Evolutionary conservation across 2,888 invertebrate species (phyloP).

Genomic region (Drosophila borborema): DNA sequence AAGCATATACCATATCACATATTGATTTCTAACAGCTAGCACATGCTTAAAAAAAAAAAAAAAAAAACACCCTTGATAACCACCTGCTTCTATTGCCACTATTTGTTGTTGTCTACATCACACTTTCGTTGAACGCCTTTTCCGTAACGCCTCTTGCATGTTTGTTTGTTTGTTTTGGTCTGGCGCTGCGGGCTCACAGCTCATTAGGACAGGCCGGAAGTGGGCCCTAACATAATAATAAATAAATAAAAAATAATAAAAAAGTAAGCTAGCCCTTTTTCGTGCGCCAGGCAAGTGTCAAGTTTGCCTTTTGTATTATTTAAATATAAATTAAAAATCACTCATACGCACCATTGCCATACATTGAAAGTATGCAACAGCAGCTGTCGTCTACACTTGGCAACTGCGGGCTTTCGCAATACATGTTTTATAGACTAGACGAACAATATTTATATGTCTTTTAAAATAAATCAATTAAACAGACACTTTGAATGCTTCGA

Average conservation of each 20-base stretch:
- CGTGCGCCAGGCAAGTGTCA: constrained; percentile 20
- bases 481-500: constrained; percentile 1
- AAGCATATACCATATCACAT: constrained; percentile 22
- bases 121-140: constrained; percentile 69
- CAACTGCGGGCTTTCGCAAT: constrained; percentile 30
- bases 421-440: constrained; percentile 20
- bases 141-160: constrained; percentile 34
- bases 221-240: constrained; percentile 14
- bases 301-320: constrained; percentile 30
- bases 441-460: constrained; percentile 4
- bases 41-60: constrained; percentile 44
- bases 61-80: neutral
- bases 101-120: constrained; percentile 30
- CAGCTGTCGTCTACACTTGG: constrained; percentile 30
- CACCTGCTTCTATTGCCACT: constrained; percentile 1
- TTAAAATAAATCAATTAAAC: constrained; percentile 60
- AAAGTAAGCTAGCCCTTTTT: neutral
- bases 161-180: constrained; percentile 54
- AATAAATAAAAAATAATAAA: constrained; percentile 8
- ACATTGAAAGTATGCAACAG: constrained; percentile 5
- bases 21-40: constrained; percentile 76
- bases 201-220: constrained; percentile 34
- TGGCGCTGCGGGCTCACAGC: constrained; percentile 23
- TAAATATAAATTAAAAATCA: constrained; percentile 69
- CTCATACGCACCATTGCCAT: constrained; percentile 63